phyloP scores from a whole-genome alignment of 2,113 vertebrate species.

The Caracal caracal region DNA sequence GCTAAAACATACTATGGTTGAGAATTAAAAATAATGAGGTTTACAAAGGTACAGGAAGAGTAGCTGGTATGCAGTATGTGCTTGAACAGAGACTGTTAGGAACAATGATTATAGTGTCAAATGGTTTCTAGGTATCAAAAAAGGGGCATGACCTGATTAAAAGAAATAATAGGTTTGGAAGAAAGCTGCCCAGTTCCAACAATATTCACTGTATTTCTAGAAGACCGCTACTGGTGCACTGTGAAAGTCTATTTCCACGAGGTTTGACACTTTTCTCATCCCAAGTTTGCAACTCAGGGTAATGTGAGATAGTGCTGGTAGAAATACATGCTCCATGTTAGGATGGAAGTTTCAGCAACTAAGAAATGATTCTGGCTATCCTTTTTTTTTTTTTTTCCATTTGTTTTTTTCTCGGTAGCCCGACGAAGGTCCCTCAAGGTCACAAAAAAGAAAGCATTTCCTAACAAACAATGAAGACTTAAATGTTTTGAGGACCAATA shows the following conservation, averaged over 20 bases:
- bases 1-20: neutral
- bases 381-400: neutral
- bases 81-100: neutral
- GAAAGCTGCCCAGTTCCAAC: neutral
- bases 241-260: neutral
- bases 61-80: neutral
- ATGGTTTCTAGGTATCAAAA: neutral
- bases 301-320: neutral
- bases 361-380: neutral
- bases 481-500: neutral
- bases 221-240: neutral
- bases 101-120: neutral
- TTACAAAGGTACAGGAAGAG: neutral
- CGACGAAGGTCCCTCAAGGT: neutral
- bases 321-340: neutral
- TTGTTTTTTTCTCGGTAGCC: neutral
- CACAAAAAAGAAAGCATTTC: neutral
- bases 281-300: neutral
- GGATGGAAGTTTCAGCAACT: neutral
- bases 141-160: neutral
- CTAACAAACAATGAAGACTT: neutral
- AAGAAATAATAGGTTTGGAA: slow-evolving; percentile 10
- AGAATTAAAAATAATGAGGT: neutral
- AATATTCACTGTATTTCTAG: neutral
- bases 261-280: neutral